Base-by-base conservation (phyloP, 2,888 invertebrate genomes). In the Amphiduros pacificus region DNA sequence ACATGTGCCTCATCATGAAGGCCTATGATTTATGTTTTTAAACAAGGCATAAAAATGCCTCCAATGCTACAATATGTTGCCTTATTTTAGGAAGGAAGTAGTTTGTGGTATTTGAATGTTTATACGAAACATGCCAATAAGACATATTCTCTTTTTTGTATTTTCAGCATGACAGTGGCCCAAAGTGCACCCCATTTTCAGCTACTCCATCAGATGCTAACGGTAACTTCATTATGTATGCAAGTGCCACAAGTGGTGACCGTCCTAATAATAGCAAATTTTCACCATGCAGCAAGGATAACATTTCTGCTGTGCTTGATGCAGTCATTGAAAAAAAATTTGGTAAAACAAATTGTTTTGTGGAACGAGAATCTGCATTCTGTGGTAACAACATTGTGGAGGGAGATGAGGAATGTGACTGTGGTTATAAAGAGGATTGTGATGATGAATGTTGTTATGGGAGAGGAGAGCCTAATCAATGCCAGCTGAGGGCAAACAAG, bases 181-280 rank as follows among this genome's bases (percentile, higher is more conserved):
- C 57, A 0, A 50, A 62, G 27, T 81, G 79, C 66, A 77, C 77
- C 1, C 78, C 79, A 1, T 77, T 70, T 61, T 75, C 76, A n/a
- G 74, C 73, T 1, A 49, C 32, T 0, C 56, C 58, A 17, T 26
- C 96, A 54, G 98, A 98, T 9, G 98, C 98, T 0, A 55, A 89
- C 69, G 99, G 99, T 61, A 99, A 99, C 87, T 99, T 89, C 84
- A 99, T 99, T 76, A 99, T 99, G 99, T 99, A 97, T 84, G 95
- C 97, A 20, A 96, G 96, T 55, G 99, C 99, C 9, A 99, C 99
- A 0, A 94, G 94, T 66, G 99, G 99, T 55, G 97, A 98, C 85
- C 89, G 95, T 59, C 92, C 93, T 11, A 98, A 99, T 86, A 99
- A 99, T 85, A 95, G 94, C 76, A 91, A 93, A 79, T 99, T 99